These are phyloP conservation scores for Lycophotia porphyrea DNA, from an alignment of 2,888 invertebrate species.

Conservation along the genomic window DNA sequence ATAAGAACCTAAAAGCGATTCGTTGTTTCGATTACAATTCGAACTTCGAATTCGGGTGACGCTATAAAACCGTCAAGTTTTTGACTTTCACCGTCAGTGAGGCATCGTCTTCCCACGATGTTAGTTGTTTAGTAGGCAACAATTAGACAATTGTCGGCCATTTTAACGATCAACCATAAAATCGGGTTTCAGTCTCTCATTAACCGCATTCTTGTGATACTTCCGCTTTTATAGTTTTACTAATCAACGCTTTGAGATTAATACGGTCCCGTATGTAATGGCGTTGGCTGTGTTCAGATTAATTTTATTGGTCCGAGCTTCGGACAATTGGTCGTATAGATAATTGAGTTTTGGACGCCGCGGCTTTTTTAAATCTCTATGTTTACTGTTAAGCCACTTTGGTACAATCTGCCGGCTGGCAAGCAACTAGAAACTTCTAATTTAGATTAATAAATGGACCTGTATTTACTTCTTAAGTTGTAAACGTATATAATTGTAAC, in stretches of 20 bases:
- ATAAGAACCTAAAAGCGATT: slow-evolving; percentile 84
- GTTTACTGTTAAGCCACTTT: slow-evolving; percentile 84
- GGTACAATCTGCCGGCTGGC: slow-evolving; percentile 73
- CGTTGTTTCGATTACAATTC: slow-evolving; percentile 84
- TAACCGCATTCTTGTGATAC: slow-evolving; percentile 90
- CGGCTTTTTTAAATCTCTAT: slow-evolving; percentile 79
- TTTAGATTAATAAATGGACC: slow-evolving; percentile 76
- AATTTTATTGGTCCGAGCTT: slow-evolving; percentile 86
- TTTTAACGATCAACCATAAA: slow-evolving; percentile 89
- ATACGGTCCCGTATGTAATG: slow-evolving; percentile 87
- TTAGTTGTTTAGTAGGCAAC: slow-evolving; percentile 85
- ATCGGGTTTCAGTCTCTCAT: slow-evolving; percentile 88
- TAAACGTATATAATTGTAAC: slow-evolving; percentile 50
- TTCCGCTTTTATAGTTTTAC: slow-evolving; percentile 90
- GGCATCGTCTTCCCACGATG: slow-evolving; percentile 87
- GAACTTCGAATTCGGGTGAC: slow-evolving; percentile 84
- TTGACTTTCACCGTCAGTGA: slow-evolving; percentile 87
- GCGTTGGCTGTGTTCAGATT: slow-evolving; percentile 86
- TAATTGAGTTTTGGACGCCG: slow-evolving; percentile 87
- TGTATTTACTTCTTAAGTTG: slow-evolving; percentile 56
- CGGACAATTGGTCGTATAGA: slow-evolving; percentile 89
- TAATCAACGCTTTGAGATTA: slow-evolving; percentile 90
- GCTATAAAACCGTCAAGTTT: slow-evolving; percentile 82
- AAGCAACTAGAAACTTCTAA: slow-evolving; percentile 73
- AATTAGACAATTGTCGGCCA: slow-evolving; percentile 90